These are phyloP conservation scores for Eumerus sabulonum DNA, from an alignment of 2,888 invertebrate species.

Conservation along the genomic window DNA sequence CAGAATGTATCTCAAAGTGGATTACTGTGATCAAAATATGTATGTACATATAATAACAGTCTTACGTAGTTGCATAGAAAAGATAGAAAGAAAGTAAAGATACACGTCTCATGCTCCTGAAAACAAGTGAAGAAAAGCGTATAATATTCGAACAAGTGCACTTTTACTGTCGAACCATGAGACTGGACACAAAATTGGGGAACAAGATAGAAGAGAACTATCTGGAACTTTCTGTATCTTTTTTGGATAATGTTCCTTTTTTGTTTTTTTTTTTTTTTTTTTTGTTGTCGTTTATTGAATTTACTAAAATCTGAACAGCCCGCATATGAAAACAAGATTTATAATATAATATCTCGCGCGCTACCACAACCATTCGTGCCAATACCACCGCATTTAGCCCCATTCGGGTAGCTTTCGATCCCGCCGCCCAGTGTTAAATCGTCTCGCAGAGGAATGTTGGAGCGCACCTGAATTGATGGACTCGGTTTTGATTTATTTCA, in stretches of 20 bases:
- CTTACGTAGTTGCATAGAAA: too few species aligned
- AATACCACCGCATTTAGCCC: constrained; percentile 9
- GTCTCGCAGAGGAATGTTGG: background rate
- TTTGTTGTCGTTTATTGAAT: constrained; percentile 9
- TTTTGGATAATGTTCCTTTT: too few species aligned
- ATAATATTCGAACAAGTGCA: too few species aligned
- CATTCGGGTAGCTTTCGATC: constrained; percentile 14
- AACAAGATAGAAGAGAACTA: constrained; percentile 9
- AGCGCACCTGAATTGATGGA: constrained; percentile 23
- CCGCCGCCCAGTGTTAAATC: background rate
- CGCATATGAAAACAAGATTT: constrained; percentile 3
- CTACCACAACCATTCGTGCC: constrained; percentile 27
- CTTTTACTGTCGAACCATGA: too few species aligned
- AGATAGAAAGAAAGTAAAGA: constrained; percentile 3
- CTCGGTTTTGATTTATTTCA: background rate
- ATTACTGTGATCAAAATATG: constrained; percentile 28
- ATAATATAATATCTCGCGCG: background rate
- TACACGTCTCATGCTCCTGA: background rate
- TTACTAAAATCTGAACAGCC: constrained; percentile 3
- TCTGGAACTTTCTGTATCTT: constrained; percentile 30
- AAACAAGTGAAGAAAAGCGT: constrained; percentile 18
- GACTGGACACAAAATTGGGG: background rate
- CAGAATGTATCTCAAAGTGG: constrained; percentile 31
- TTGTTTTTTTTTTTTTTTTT: background rate
- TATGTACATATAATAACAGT: background rate